A percentile compares a stretch with the other conserved stretches of the same genome.
phyloP scores from a whole-genome alignment of 2,113 vertebrate genomes.

The Sylvia atricapilla region DNA sequence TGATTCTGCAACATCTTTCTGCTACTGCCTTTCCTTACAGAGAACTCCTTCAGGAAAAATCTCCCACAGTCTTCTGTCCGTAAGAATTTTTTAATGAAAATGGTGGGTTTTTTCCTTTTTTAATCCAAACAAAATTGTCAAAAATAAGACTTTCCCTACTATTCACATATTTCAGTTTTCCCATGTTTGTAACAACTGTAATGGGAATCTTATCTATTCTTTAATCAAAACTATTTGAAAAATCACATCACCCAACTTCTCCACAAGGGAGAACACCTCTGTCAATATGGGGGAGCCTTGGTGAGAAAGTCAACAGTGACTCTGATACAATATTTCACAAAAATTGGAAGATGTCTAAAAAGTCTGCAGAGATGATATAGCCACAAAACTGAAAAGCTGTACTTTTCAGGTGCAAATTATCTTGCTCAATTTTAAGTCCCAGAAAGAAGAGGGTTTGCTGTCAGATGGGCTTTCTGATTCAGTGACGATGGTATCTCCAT shows the following conservation, averaged over 20 bases:
- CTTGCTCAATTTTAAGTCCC: background rate
- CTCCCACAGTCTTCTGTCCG: background rate
- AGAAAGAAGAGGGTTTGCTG: background rate
- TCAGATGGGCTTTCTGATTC: background rate
- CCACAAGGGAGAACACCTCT: slow-evolving; percentile 1
- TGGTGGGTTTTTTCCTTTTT: rapidly evolving
- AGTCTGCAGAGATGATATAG: background rate
- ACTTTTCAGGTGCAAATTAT: background rate
- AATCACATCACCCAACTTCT: background rate
- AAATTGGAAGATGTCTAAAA: background rate
- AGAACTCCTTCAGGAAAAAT: background rate
- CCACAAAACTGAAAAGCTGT: background rate
- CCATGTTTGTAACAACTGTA: background rate
- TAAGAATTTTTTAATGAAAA: background rate
- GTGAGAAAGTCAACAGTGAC: background rate
- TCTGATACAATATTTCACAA: background rate
- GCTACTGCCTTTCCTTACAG: background rate
- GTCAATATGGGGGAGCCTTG: background rate
- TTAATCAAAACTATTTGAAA: slow-evolving; percentile 21
- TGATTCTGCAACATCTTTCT: background rate
- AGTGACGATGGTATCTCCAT: background rate
- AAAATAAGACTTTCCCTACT: background rate
- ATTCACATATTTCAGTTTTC: background rate
- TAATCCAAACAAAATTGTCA: background rate
- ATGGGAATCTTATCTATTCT: background rate